Conservation (phyloP, 1,140 invertebrate species). For the Diorhabda elongata region DNA sequence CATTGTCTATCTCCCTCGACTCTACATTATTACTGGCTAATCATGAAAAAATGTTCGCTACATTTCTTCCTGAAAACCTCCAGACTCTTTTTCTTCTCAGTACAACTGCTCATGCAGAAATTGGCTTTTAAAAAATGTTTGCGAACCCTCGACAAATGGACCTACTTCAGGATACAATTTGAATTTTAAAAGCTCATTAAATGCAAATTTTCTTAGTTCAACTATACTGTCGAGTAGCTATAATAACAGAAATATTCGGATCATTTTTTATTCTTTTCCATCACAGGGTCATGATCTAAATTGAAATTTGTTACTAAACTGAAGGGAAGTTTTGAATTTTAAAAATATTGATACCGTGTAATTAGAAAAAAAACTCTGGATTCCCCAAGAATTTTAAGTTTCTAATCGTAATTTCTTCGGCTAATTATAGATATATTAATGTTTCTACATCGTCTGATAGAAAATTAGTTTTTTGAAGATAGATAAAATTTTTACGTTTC, state of each 20-base stretch:
- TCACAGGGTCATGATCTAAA: background rate
- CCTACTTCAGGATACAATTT: background rate
- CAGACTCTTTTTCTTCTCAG: background rate
- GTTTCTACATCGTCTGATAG: no score
- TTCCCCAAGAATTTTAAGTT: no score
- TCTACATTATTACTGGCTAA: no score
- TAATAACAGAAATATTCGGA: background rate
- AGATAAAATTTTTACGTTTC: no score
- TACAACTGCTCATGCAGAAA: background rate
- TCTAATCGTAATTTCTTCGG: no score
- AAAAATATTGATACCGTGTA: no score
- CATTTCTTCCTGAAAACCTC: background rate
- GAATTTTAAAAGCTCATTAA: conserved; percentile 3
- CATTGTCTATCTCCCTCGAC: no score
- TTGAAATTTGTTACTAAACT: no score
- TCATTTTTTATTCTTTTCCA: background rate
- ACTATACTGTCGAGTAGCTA: background rate
- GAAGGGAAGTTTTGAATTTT: no score
- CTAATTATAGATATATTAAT: no score
- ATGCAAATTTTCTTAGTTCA: conserved; percentile 1
- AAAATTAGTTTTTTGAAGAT: no score
- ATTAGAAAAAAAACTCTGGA: no score
- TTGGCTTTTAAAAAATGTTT: conserved; percentile 3
- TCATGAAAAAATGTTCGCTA: background rate
- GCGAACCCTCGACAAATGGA: background rate